These are phyloP conservation scores for Platycnemis pennipes DNA, from an alignment of 2,888 invertebrate species.

Conservation along the genomic window DNA sequence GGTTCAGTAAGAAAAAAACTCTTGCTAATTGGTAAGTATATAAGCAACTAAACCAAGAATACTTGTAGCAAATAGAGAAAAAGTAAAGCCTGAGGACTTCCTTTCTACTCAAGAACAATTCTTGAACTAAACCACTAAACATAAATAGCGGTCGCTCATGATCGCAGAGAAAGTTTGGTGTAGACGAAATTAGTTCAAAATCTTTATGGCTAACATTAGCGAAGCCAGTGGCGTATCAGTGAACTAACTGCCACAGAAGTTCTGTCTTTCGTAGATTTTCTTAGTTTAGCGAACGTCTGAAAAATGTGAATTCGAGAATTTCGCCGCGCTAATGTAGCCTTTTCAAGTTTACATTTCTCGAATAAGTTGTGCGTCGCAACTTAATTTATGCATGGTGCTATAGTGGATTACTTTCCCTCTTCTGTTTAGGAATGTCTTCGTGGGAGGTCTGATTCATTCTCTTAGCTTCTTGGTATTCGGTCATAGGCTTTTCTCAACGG, in stretches of 20 bases:
- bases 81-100: too few species aligned
- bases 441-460: conserved; percentile 32
- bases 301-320: conserved; percentile 44
- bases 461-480: neutral
- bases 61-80: too few species aligned
- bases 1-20: too few species aligned
- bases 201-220: too few species aligned
- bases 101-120: too few species aligned
- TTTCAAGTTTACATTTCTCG: conserved; percentile 57
- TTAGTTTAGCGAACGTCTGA: neutral
- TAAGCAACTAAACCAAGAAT: too few species aligned
- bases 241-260: neutral
- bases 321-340: conserved; percentile 55
- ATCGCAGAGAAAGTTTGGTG: too few species aligned
- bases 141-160: too few species aligned
- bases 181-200: too few species aligned
- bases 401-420: neutral
- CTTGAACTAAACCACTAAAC: too few species aligned
- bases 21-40: too few species aligned
- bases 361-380: neutral
- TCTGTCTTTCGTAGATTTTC: neutral
- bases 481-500: neutral
- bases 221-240: neutral
- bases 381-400: neutral
- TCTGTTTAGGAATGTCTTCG: neutral